These are phyloP conservation scores for Elgaria multicarinata DNA, from an alignment of 2,113 vertebrate genomes.

Conservation along the genomic window DNA sequence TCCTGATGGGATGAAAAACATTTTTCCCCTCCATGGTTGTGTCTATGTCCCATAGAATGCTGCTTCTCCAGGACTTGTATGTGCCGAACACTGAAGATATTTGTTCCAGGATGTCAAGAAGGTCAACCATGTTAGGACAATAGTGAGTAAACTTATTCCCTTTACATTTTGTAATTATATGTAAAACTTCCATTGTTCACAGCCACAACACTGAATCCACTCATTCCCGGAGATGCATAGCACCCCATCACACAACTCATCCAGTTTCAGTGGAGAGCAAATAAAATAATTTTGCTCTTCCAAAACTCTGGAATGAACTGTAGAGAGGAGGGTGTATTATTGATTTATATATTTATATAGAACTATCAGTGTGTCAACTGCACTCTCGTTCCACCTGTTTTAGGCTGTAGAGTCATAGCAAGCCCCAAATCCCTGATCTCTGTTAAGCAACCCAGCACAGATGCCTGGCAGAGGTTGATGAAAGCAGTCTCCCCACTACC, in stretches of 20 bases:
- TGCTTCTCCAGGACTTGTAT: background rate
- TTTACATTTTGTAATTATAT: background rate
- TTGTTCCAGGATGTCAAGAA: background rate
- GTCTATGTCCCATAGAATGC: background rate
- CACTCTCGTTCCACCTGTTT: too few relatives aligned
- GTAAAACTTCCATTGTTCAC: background rate
- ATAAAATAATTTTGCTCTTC: background rate
- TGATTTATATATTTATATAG: too few relatives aligned
- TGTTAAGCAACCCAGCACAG: too few relatives aligned
- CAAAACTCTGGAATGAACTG: background rate
- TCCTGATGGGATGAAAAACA: conserved; percentile 12
- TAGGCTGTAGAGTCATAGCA: too few relatives aligned
- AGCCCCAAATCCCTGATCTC: too few relatives aligned
- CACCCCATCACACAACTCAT: background rate
- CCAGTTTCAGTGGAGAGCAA: background rate
- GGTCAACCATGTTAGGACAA: background rate
- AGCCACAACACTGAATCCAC: background rate
- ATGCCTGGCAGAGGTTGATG: too few relatives aligned
- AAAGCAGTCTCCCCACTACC: too few relatives aligned
- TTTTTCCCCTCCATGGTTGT: background rate
- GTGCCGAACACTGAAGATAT: background rate
- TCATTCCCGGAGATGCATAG: background rate
- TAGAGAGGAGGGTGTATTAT: background rate
- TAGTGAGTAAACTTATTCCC: background rate
- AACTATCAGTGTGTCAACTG: too few relatives aligned